Percentiles rank a stretch among this genome's conserved stretches.
These are phyloP conservation scores for Dermochelys coriacea DNA, from an alignment of 2,797 vertebrate species.

Conservation along the genomic window DNA sequence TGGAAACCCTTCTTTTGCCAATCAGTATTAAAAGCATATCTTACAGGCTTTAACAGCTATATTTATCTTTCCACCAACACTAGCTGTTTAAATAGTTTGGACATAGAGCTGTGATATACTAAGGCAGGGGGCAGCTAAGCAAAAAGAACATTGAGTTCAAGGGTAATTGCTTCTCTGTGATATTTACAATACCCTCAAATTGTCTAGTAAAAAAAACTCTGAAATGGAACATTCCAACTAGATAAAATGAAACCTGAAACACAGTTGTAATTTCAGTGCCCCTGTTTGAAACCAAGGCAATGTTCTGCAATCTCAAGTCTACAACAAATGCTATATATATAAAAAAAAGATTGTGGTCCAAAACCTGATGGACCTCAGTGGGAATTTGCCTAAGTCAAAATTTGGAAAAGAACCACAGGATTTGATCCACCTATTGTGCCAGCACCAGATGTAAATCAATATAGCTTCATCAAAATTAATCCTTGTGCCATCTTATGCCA, in stretches of 20 bases:
- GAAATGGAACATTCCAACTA: background rate
- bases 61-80: conserved; percentile 43
- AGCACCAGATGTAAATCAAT: background rate
- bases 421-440: background rate
- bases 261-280: background rate
- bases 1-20: conserved; percentile 9
- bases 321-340: background rate
- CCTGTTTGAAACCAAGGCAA: conserved; percentile 9
- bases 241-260: conserved; percentile 18
- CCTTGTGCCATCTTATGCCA: background rate
- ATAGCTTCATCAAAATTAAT: background rate
- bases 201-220: conserved; percentile 14
- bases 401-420: background rate
- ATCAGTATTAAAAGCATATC: conserved; percentile 1
- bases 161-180: conserved; percentile 22
- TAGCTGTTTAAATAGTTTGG: conserved; percentile 22
- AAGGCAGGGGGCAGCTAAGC: background rate
- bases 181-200: background rate
- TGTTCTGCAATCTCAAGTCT: background rate
- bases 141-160: conserved; percentile 26
- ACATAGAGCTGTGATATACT: conserved; percentile 13
- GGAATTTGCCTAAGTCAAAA: conserved; percentile 5
- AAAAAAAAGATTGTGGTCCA: background rate
- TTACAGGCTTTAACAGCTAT: conserved; percentile 22
- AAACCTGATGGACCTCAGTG: background rate